Evolutionary conservation across 2,888 invertebrate genomes (phyloP).

Genomic region (Eupithecia pulchellata): DNA sequence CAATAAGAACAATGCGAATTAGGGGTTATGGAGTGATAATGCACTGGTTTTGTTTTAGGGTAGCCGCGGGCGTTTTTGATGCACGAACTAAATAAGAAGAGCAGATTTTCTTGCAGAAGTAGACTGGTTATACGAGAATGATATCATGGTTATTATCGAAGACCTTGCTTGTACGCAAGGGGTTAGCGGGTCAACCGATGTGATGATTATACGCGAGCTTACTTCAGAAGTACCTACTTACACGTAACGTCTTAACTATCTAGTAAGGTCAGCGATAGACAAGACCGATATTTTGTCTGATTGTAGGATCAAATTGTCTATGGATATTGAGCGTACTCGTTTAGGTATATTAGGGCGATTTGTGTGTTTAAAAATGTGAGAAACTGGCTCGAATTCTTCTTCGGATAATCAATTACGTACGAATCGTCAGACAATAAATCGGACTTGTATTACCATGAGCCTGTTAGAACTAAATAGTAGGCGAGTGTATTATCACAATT

Average conservation of each 20-base stretch:
- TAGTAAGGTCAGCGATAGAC: not conserved
- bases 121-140: slow-evolving; percentile 13
- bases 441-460: too few relatives aligned
- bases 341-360: too few relatives aligned
- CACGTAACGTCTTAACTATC: not conserved
- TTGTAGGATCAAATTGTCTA: too few relatives aligned
- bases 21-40: slow-evolving; percentile 52
- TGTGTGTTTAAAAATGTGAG: too few relatives aligned
- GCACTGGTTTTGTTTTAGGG: slow-evolving; percentile 37
- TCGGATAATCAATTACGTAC: too few relatives aligned
- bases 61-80: slow-evolving; percentile 21
- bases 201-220: slow-evolving; percentile 16
- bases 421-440: too few relatives aligned
- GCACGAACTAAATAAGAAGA: slow-evolving; percentile 19
- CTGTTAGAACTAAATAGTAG: too few relatives aligned
- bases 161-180: slow-evolving; percentile 25
- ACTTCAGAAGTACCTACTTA: not conserved
- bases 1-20: slow-evolving; percentile 76
- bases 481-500: too few relatives aligned
- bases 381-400: too few relatives aligned
- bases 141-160: slow-evolving; percentile 26
- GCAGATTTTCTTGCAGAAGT: slow-evolving; percentile 5
- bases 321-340: too few relatives aligned
- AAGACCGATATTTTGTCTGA: too few relatives aligned
- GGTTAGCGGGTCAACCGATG: slow-evolving; percentile 23